These are phyloP conservation scores for Dryococelus australis DNA, from an alignment of 2,888 invertebrate species.

Conservation along the genomic window DNA sequence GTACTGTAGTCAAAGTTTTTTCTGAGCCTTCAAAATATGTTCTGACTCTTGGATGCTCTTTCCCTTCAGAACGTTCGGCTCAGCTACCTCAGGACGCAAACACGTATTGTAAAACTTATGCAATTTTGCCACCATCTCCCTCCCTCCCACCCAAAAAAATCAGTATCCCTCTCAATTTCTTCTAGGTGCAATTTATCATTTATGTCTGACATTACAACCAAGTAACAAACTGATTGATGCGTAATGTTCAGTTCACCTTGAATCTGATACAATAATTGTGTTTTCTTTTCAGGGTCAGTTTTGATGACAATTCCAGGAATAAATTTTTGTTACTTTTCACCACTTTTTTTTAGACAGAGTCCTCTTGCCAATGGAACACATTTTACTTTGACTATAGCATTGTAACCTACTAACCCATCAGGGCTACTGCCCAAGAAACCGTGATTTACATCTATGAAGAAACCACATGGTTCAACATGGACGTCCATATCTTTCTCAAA, in stretches of 20 bases:
- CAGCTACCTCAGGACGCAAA: background rate
- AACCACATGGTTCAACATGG: background rate
- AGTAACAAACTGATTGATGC: background rate
- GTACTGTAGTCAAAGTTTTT: no score
- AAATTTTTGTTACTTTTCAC: background rate
- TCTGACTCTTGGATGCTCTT: no score
- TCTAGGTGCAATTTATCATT: background rate
- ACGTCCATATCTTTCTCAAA: background rate
- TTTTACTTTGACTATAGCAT: background rate
- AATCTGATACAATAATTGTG: no score
- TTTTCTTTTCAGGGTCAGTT: background rate
- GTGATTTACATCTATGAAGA: background rate
- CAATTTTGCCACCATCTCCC: background rate
- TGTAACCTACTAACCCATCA: background rate
- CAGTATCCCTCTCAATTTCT: background rate
- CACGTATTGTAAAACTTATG: background rate
- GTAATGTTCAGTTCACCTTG: background rate
- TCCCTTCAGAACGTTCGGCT: background rate
- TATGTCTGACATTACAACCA: background rate
- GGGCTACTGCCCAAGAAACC: background rate
- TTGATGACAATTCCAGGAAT: background rate
- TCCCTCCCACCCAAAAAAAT: background rate
- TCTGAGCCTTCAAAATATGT: no score
- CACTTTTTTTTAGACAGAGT: background rate
- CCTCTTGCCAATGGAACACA: background rate